Base-by-base conservation (phyloP, 2,113 vertebrate species). In the Lycocorax pyrrhopterus region DNA sequence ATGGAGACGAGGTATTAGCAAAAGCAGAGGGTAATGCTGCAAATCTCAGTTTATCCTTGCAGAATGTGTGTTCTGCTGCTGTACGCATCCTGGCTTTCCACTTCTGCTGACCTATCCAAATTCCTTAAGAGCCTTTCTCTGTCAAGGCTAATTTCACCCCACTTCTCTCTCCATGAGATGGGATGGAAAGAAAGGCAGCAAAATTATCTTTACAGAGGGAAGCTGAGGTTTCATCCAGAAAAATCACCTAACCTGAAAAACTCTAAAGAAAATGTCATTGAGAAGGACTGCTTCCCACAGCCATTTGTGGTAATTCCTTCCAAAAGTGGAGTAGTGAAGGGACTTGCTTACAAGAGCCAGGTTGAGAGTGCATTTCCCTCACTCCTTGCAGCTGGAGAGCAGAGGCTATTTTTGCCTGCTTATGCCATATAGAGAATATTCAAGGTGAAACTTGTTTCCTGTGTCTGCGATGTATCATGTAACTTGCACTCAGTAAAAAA, bases 21-120 rank as follows among this genome's bases (percentile, higher is more conserved):
- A 80, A 87, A 87, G 66, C 73, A 64, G 53, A 94, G 32, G 13
- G 39, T 87, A 93, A 82, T 52, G 32, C 89, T 86, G 62, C 63
- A 92, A 76, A 85, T 93, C 75, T 82, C 69, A 79, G 44, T 81
- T 91, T 91, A 93, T 94, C 69, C 62, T 95, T 91, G 58, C 53
- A 92, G 91, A 91, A 89, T 53, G 68, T 33, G 19, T 27, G 66
- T 68, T 46, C 37, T 80, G 47, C 52, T 91, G 16, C 79, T 72
- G 32, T 78, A 19, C 32, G n/a, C 76, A 39, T 64, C 39, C 87
- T 84, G 73, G 60, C 49, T 87, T 86, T 84, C 69, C 41, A 81
- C 55, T 94, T 88, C 51, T 88, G 67, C 94, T 96, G 90, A 93
- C 78, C 41, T 62, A 51, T 33, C 27, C 25, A 74, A 66, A 92